Evolutionary conservation across 2,888 invertebrate species (phyloP).

Genomic region (Meloe dianella): DNA sequence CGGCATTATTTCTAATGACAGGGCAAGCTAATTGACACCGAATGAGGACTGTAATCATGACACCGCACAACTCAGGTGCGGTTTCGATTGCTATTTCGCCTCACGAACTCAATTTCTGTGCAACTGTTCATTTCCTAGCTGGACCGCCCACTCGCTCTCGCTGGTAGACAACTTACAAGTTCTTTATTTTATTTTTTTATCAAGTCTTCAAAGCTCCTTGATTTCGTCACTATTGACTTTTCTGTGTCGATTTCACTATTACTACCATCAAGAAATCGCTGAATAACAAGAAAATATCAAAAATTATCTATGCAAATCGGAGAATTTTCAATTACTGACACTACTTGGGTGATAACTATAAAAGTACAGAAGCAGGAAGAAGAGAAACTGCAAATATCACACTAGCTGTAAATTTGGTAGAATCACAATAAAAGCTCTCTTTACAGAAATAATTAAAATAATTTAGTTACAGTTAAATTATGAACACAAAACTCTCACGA

Average conservation of each 20-base stretch:
- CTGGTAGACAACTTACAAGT: constrained; percentile 19
- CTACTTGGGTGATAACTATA: constrained; percentile 1
- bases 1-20: constrained; percentile 56
- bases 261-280: neutral
- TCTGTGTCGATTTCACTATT: neutral
- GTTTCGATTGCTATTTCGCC: constrained; percentile 57
- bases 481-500: neutral
- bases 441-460: no score
- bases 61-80: constrained; percentile 53
- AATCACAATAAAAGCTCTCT: neutral
- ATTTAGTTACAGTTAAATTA: neutral
- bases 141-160: constrained; percentile 31
- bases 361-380: neutral
- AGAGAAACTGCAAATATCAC: neutral
- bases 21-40: constrained; percentile 58
- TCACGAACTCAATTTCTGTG: constrained; percentile 57
- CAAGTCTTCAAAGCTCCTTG: neutral
- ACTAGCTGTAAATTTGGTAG: constrained; percentile 2
- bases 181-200: neutral
- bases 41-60: constrained; percentile 59
- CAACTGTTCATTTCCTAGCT: constrained; percentile 52
- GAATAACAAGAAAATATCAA: neutral
- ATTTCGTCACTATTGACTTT: neutral
- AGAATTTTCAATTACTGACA: neutral
- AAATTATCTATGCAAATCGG: neutral